Evolutionary conservation across 2,113 vertebrate genomes (phyloP).

Genomic region (Cyanoramphus novaezelandiae): DNA sequence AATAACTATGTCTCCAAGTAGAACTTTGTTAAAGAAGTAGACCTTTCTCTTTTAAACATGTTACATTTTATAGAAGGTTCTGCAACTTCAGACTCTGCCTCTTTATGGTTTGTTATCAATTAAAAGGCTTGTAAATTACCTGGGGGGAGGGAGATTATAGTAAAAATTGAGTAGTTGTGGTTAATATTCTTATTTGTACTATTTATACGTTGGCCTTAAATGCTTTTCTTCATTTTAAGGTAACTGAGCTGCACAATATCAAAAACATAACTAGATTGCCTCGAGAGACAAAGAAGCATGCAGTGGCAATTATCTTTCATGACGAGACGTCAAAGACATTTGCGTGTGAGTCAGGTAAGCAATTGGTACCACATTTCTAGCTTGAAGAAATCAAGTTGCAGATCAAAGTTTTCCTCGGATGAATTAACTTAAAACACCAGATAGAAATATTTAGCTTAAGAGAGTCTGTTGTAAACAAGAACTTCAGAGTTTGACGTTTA

Average conservation of each 20-base stretch:
- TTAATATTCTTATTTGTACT: neutral
- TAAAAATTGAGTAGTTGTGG: neutral
- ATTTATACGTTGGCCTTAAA: constrained; percentile 30
- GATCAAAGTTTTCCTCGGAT: constrained; percentile 6
- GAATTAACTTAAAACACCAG: constrained; percentile 6
- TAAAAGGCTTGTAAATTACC: neutral
- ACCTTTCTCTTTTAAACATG: neutral
- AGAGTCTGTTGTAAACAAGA: constrained; percentile 36
- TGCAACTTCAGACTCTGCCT: neutral
- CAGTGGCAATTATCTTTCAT: constrained; percentile 97
- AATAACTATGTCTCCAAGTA: neutral
- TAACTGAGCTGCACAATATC: constrained; percentile 97
- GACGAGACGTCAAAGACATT: constrained; percentile 98
- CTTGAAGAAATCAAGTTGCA: constrained; percentile 35
- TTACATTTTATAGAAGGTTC: neutral
- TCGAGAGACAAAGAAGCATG: constrained; percentile 97
- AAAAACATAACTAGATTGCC: constrained; percentile 98
- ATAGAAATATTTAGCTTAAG: constrained; percentile 47
- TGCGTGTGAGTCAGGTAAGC: constrained; percentile 97
- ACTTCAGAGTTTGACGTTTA: neutral
- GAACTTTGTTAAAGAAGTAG: neutral
- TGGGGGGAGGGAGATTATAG: neutral
- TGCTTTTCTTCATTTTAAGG: constrained; percentile 81
- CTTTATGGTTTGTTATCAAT: neutral
- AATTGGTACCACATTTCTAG: constrained; percentile 32